Evolutionary conservation across 2,888 invertebrate species (phyloP).

Genomic region (Plemyria rubiginata): DNA sequence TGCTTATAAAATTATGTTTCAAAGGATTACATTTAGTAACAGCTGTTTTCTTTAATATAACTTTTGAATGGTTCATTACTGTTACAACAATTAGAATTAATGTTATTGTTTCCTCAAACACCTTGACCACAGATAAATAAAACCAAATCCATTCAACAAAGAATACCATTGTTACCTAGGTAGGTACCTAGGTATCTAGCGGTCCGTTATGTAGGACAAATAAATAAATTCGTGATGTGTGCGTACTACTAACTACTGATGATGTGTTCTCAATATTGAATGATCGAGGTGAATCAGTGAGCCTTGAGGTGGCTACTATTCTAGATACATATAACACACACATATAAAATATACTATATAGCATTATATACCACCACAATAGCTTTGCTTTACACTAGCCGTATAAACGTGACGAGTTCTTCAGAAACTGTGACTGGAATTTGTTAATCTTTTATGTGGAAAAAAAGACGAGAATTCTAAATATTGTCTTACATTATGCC

Average conservation of each 20-base stretch:
- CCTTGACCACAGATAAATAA: neutral
- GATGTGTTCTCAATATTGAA: slow-evolving; percentile 37
- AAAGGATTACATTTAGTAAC: neutral
- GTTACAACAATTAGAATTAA: neutral
- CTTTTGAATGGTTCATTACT: neutral
- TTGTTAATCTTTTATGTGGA: neutral
- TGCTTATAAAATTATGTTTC: slow-evolving; percentile 1
- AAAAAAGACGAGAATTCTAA: neutral
- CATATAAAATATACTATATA: neutral
- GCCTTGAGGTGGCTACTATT: slow-evolving; percentile 7
- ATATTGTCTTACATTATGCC: neutral
- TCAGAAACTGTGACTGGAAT: neutral
- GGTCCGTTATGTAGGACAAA: slow-evolving; percentile 60
- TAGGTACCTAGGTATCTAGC: no score
- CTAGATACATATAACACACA: neutral
- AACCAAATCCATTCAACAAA: slow-evolving; percentile 36
- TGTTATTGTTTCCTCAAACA: slow-evolving; percentile 2
- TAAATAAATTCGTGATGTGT: slow-evolving; percentile 42
- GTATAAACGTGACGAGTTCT: neutral
- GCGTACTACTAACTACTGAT: slow-evolving; percentile 34
- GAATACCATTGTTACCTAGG: slow-evolving; percentile 52
- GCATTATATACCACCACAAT: neutral
- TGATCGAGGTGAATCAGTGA: slow-evolving; percentile 9
- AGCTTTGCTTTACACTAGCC: neutral
- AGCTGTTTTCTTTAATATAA: neutral